Conservation (phyloP, 53 echinoderm and acorn worm species). For the Astropecten irregularis region DNA sequence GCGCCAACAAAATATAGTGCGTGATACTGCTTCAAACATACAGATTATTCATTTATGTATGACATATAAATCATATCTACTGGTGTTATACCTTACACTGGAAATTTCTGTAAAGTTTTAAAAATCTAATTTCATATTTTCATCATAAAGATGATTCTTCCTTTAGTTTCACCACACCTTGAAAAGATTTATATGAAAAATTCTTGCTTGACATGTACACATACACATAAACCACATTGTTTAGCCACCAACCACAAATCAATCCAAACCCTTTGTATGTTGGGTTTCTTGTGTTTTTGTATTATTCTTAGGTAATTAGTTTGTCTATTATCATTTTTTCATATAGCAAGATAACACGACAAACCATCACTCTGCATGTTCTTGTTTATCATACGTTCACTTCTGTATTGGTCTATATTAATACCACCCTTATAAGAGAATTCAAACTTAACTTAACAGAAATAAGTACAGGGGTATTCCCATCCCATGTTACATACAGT, state of each 20-base stretch:
- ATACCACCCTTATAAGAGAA: too few species aligned
- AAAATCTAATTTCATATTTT: slow-evolving; percentile 30
- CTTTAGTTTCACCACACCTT: slow-evolving; percentile 6
- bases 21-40: slow-evolving; percentile 41
- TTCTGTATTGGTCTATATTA: too few species aligned
- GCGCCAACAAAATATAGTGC: slow-evolving; percentile 44
- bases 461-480: too few species aligned
- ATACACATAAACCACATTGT: neutral
- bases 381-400: too few species aligned
- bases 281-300: neutral
- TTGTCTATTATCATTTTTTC: too few species aligned
- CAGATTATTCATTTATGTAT: neutral
- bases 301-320: too few species aligned
- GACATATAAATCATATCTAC: slow-evolving; percentile 42
- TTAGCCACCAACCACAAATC: slow-evolving; percentile 15
- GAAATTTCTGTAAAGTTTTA: slow-evolving; percentile 47
- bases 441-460: too few species aligned
- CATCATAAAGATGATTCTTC: slow-evolving; percentile 21
- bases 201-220: neutral
- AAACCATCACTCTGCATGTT: too few species aligned
- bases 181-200: neutral
- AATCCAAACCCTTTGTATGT: neutral
- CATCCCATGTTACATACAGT: too few species aligned
- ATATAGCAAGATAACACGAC: too few species aligned
- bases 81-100: slow-evolving; percentile 36